Evolutionary conservation across 2,797 vertebrate genomes (phyloP), one percentile per base, ranked within the genome.

Genomic region (Lepus oiostolus): DNA sequence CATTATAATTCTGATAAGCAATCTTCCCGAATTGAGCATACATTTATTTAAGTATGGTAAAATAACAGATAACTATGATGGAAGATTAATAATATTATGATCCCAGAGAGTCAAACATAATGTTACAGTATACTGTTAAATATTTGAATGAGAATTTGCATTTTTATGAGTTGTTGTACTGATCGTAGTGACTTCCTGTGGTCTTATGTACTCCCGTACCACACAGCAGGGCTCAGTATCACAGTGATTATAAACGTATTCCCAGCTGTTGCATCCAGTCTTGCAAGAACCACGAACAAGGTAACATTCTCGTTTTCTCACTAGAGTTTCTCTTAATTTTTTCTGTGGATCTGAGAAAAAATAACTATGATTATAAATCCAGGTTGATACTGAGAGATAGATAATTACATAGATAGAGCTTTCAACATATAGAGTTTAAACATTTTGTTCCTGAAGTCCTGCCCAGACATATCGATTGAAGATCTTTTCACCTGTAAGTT

Each of bases 211-310:
- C 21, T 96, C 75, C 76, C 67, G 38, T 4, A 82, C 4, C 30
- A 95, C 96, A 63, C 95, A 97, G 75, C 97, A 96, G 30, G 82
- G 90, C 12, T 92, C 11, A 2, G 1, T 17, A 17, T 35, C 6
- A 7, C 94, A 97, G 26, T 80, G 13, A 62, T 50, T 93, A 42
- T 63, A 95, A 52, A 72, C 0, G 12, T 94, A 95, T 62, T 97
- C 96, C 92, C 94, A 93, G 17, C 0, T 5, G 26, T 68, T 96
- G 32, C 96, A 97, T 32, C 75, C 60, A 63, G 79, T 7, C 80
- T 96, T 97, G 86, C 96, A 97, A 65, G 7, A 16, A 86, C 96
- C 96, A 63, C 6, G 60, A 71, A 97, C 92, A 42, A 96, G 79
- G 2, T 24, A 82, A 38, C 96, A 96, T 79, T 95, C 38, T 75